Evolutionary conservation across 2,888 invertebrate species (phyloP).

Genomic region (Zootermopsis nevadensis): DNA sequence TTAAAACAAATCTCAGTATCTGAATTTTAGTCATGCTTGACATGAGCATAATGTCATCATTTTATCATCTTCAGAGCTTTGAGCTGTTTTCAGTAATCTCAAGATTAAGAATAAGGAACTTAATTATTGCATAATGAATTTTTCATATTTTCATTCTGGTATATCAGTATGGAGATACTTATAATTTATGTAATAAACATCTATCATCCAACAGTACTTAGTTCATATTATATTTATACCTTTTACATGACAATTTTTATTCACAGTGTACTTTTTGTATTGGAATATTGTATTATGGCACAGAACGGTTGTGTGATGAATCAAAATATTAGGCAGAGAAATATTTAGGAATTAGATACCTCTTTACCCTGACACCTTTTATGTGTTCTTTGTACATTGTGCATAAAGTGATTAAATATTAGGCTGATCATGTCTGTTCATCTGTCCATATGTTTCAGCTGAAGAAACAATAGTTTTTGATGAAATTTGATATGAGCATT

Average conservation of each 20-base stretch:
- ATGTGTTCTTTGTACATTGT: no score
- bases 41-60: neutral
- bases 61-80: neutral
- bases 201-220: neutral
- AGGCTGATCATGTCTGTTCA: no score
- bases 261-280: no score
- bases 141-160: neutral
- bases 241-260: no score
- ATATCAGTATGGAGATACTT: neutral
- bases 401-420: no score
- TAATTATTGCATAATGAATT: neutral
- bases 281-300: neutral
- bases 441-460: no score
- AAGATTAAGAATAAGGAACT: neutral
- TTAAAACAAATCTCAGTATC: constrained; percentile 57
- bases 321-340: no score
- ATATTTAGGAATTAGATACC: no score
- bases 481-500: no score
- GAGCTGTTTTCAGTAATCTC: neutral
- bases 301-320: no score
- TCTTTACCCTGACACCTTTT: no score
- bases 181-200: neutral
- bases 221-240: neutral
- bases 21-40: neutral
- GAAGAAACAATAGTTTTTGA: no score